Conservation (phyloP, 2,113 vertebrate genomes). For the Agapornis roseicollis region DNA sequence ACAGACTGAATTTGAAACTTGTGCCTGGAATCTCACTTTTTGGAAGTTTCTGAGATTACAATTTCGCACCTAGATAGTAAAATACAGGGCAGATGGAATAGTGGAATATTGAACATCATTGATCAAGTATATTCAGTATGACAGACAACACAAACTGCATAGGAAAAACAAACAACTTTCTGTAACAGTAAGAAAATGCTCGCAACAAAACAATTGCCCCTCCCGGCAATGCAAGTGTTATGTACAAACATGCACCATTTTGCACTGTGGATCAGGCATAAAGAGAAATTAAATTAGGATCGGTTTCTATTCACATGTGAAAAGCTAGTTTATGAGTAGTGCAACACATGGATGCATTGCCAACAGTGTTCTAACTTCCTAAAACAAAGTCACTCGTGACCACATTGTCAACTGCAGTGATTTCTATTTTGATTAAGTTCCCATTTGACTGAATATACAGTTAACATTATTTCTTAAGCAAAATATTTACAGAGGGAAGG, state of each 20-base stretch:
- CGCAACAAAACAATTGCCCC: background rate
- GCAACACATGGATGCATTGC: background rate
- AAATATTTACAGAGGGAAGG: slow-evolving; percentile 3
- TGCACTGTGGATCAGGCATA: background rate
- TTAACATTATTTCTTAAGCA: slow-evolving; percentile 8
- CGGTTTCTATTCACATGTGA: background rate
- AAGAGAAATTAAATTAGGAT: background rate
- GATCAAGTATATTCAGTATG: background rate
- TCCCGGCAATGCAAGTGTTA: background rate
- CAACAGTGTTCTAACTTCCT: background rate
- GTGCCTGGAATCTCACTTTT: background rate
- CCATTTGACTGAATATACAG: background rate
- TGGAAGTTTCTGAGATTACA: background rate
- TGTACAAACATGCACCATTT: background rate
- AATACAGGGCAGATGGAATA: background rate
- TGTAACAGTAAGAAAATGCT: background rate
- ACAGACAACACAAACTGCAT: background rate
- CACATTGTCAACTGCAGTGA: background rate
- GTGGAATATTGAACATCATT: slow-evolving; percentile 20
- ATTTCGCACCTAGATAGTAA: slow-evolving; percentile 10
- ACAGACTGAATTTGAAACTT: background rate
- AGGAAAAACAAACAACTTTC: background rate
- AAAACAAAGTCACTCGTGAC: background rate
- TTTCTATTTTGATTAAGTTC: slow-evolving; percentile 5
- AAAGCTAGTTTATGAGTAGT: background rate